Evolutionary conservation across 2,888 invertebrate species (phyloP).

Genomic region (Sesamia inferens): DNA sequence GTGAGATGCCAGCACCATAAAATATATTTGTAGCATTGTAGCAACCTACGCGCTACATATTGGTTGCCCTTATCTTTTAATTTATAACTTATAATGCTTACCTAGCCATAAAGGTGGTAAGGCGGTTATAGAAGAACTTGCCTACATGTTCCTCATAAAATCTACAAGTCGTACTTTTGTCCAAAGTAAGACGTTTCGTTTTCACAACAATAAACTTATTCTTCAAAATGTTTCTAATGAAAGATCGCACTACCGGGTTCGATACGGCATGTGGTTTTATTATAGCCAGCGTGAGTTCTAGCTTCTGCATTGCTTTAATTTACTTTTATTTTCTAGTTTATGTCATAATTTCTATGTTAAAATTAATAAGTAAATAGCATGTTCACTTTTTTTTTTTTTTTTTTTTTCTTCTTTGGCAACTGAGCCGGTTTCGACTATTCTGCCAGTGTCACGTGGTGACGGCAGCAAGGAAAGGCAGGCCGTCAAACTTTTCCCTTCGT

Average conservation of each 20-base stretch:
- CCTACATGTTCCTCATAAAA: slow-evolving; percentile 96
- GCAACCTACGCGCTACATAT: too few relatives aligned
- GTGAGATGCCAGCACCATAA: too few relatives aligned
- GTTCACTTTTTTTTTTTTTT: slow-evolving; percentile 5
- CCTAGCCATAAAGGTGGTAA: slow-evolving; percentile 95
- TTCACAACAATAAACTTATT: slow-evolving; percentile 93
- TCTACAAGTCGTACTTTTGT: slow-evolving; percentile 91
- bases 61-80: not conserved
- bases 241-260: slow-evolving; percentile 92
- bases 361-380: not conserved
- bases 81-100: slow-evolving; percentile 69
- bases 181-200: slow-evolving; percentile 91
- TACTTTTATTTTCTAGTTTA: slow-evolving; percentile 45
- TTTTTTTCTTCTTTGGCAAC: too few relatives aligned
- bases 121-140: slow-evolving; percentile 95
- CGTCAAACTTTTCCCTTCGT: too few relatives aligned
- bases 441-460: too few relatives aligned
- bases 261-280: slow-evolving; percentile 96
- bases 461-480: too few relatives aligned
- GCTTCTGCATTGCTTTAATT: slow-evolving; percentile 76
- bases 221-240: slow-evolving; percentile 92
- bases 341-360: slow-evolving; percentile 55
- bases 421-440: too few relatives aligned
- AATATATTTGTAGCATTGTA: too few relatives aligned
- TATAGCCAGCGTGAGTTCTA: slow-evolving; percentile 95